Percentiles rank a stretch among this genome's conserved stretches.
These are phyloP conservation scores for Xiphorhynchus erythropygius DNA, from an alignment of 2,797 vertebrate genomes.

Conservation along the genomic window DNA sequence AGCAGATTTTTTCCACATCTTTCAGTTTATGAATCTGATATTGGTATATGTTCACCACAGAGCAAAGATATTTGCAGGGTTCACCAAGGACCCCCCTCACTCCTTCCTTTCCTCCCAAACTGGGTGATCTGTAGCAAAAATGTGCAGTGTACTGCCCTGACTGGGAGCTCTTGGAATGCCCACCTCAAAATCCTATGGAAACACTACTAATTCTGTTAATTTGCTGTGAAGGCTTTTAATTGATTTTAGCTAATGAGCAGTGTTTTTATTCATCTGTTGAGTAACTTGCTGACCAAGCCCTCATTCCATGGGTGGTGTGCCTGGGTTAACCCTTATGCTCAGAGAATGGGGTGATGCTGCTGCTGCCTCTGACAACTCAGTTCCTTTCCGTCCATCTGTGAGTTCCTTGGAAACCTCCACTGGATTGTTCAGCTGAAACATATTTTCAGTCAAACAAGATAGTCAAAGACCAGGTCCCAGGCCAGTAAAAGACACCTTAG, in stretches of 20 bases:
- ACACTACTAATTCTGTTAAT: background rate
- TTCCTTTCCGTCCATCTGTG: background rate
- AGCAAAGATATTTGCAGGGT: background rate
- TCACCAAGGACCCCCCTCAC: background rate
- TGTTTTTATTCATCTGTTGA: background rate
- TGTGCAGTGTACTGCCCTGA: background rate
- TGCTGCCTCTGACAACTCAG: too few species aligned
- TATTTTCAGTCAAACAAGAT: background rate
- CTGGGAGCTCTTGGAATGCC: background rate
- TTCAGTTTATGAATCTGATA: background rate
- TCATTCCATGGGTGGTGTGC: background rate
- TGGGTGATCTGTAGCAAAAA: background rate
- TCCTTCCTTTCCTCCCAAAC: too few species aligned
- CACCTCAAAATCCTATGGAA: background rate
- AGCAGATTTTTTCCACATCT: background rate
- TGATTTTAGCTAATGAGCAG: background rate
- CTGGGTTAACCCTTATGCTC: background rate
- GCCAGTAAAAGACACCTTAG: background rate
- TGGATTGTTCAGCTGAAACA: background rate
- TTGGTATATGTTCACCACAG: background rate
- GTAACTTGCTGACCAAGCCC: background rate
- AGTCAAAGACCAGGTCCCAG: background rate
- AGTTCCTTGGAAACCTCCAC: background rate
- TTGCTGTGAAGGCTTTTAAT: background rate
- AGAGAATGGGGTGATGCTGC: rapidly evolving